Conservation (phyloP, 2,797 vertebrate species). For the Crenuchus spilurus region DNA sequence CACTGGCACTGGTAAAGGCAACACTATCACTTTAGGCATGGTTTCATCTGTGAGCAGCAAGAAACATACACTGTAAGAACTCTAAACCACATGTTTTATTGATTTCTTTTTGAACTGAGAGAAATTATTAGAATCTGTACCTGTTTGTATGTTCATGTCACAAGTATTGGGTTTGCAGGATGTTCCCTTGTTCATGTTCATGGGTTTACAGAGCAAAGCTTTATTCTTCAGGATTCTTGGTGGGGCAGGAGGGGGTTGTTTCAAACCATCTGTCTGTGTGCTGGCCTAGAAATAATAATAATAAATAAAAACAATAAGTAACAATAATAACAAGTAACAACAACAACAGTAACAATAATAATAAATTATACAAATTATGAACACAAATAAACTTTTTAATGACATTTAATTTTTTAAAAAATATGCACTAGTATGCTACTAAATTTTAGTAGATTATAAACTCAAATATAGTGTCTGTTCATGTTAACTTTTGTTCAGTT, state of each 20-base stretch:
- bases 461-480: too few relatives aligned
- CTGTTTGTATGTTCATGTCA: conserved; percentile 88
- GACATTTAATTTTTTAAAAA: too few relatives aligned
- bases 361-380: too few relatives aligned
- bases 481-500: too few relatives aligned
- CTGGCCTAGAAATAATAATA: conserved; percentile 73
- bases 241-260: conserved; percentile 75
- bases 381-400: too few relatives aligned
- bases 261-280: conserved; percentile 85
- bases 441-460: too few relatives aligned
- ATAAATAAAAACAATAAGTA: conserved; percentile 2
- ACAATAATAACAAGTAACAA: not conserved
- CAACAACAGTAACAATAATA: too few relatives aligned
- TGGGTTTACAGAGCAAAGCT: conserved; percentile 90
- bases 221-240: conserved; percentile 94
- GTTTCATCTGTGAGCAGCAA: conserved; percentile 59
- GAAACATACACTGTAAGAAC: not conserved
- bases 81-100: not conserved
- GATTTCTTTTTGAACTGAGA: too few relatives aligned
- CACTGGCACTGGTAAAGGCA: conserved; percentile 93
- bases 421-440: too few relatives aligned
- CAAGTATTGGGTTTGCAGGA: conserved; percentile 90
- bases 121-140: conserved; percentile 64
- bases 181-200: conserved; percentile 93
- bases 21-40: conserved; percentile 78